Conservation (phyloP, 2,888 invertebrate species). For the Leptopilina syphax region DNA sequence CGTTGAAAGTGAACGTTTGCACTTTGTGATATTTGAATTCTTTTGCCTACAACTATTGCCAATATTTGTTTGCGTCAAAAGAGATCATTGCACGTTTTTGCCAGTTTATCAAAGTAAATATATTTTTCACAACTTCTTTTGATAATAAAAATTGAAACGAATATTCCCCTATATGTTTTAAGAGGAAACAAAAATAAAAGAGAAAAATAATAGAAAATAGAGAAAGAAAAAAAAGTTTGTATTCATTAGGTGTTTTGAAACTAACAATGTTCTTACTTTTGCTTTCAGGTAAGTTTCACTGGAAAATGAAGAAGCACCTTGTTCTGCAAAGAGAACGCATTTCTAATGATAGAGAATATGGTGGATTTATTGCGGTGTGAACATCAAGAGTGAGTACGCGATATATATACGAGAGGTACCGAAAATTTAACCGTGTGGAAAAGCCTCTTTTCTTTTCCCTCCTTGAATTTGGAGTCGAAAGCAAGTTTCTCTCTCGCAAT, state of each 20-base stretch:
- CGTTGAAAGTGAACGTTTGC: conserved; percentile 55
- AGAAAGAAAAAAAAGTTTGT: too few species aligned
- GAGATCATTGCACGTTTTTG: background rate
- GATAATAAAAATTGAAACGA: too few species aligned
- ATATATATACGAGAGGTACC: conserved; percentile 45
- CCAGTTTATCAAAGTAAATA: background rate
- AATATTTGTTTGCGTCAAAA: conserved; percentile 5
- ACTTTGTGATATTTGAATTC: conserved; percentile 33
- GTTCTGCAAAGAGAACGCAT: conserved; percentile 46
- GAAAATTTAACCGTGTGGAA: conserved; percentile 63
- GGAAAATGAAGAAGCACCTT: conserved; percentile 51
- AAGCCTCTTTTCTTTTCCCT: conserved; percentile 63
- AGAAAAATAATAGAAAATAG: too few species aligned
- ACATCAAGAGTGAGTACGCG: conserved; percentile 57
- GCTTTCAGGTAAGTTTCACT: conserved; percentile 59
- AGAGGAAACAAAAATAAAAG: too few species aligned
- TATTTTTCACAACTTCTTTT: background rate
- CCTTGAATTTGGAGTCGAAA: conserved; percentile 56
- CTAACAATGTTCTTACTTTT: conserved; percentile 43
- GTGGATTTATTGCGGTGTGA: conserved; percentile 59
- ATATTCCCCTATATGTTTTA: too few species aligned
- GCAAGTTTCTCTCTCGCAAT: conserved; percentile 49
- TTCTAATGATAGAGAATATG: conserved; percentile 48
- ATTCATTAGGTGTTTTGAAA: background rate
- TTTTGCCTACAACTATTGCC: conserved; percentile 13